Base-by-base conservation (phyloP, 2,797 vertebrate genomes). In the Parotocinclus haroldoi region DNA sequence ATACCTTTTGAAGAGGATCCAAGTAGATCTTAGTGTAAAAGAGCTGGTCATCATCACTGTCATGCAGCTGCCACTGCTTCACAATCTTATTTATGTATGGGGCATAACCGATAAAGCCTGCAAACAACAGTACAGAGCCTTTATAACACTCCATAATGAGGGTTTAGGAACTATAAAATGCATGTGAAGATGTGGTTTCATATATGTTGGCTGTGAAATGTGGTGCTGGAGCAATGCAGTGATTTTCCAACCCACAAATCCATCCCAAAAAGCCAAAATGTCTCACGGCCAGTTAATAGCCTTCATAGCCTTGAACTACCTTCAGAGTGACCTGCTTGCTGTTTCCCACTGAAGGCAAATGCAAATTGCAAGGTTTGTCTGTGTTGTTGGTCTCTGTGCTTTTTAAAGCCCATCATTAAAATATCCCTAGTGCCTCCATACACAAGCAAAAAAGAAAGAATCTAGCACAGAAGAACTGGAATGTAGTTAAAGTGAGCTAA, bases 41-140 rank as follows among this genome's bases (percentile, higher is more conserved):
- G 48, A 99, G 94, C 80, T 98, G 97, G 82, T 99, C 96, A n/a
- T 99, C 97, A 19, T 99, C 97, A 58, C 95, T 98, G 83, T 99
- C 97, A 38, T 98, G 94, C 58, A 98, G 91, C 78, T 91, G 84
- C 96, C 96, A 99, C 51, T 95, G 90, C 14, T 93, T 90, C 66
- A 96, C 91, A 12, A 99, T 85, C 66, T 76, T 88, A 79, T 92
- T 89, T 79, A 99, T 62, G 76, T 88, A 87, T 0, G 94, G 85
- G 57, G 92, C 92, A 61, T 95, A 98, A 72, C 96, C 96, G 65
- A 99, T 94, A 81, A 98, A 91, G 80, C 96, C 97, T 99, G 89
- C 18, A 87, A 80, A 78, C 57, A 76, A 72, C 45, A 80, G 74
- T 49, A 78, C 39, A 82, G 57, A 66, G 27, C 49, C 67, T 85